These are phyloP conservation scores for Arenicola marina DNA, from an alignment of 2,888 invertebrate species.

Conservation along the genomic window DNA sequence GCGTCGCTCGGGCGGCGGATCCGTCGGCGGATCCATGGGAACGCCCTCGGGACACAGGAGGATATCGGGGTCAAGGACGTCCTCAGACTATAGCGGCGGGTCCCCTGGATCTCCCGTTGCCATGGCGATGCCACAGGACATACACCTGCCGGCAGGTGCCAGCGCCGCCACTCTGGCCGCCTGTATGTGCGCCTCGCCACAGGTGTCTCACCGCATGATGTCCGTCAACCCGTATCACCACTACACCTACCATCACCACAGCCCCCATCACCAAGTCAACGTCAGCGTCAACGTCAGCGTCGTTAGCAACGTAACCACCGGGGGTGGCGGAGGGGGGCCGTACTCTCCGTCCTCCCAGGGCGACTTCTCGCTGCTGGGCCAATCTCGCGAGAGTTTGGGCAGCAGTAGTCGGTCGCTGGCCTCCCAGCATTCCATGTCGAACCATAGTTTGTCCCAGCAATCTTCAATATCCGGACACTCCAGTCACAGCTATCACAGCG, in stretches of 20 bases:
- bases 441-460: neutral
- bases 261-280: neutral
- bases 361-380: neutral
- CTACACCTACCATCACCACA: neutral
- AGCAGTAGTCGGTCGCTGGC: neutral
- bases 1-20: neutral
- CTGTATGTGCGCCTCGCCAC: no score
- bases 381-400: no score
- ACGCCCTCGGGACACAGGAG: neutral
- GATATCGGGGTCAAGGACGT: neutral
- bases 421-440: neutral
- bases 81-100: no score
- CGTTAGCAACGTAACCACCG: neutral
- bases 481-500: neutral
- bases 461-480: neutral
- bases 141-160: no score
- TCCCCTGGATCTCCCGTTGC: no score
- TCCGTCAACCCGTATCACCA: neutral
- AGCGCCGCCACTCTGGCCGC: no score
- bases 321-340: neutral
- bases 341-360: neutral
- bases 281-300: slow-evolving; percentile 5
- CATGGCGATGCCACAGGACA: no score
- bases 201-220: neutral
- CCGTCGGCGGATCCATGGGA: neutral